Percentiles rank a stretch among this genome's conserved stretches.
Conservation (phyloP, 1,140 invertebrate genomes). For the Stegodyphus dumicola region DNA sequence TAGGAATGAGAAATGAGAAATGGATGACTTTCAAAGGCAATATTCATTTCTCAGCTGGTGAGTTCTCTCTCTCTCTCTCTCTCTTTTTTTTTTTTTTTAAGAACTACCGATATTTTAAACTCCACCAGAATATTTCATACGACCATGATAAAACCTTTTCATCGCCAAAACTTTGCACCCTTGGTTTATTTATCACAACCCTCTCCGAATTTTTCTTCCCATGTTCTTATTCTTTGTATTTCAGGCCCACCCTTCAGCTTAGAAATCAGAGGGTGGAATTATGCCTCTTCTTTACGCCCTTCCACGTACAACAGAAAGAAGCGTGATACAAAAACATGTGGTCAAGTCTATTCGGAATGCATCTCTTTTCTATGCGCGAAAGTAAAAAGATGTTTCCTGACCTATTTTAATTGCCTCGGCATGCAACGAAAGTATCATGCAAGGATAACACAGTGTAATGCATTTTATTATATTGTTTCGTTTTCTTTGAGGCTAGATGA, state of each 20-base stretch:
- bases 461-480: too few relatives aligned
- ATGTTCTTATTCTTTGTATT: conserved; percentile 5
- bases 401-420: neutral
- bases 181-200: conserved; percentile 24
- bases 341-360: conserved; percentile 18
- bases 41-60: too few relatives aligned
- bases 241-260: conserved; percentile 32
- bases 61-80: too few relatives aligned
- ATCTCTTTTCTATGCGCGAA: conserved; percentile 1
- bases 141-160: conserved; percentile 9
- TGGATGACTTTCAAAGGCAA: too few relatives aligned
- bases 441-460: too few relatives aligned
- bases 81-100: too few relatives aligned
- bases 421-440: too few relatives aligned
- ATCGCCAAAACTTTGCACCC: conserved; percentile 12
- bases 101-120: too few relatives aligned
- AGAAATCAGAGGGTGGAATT: conserved; percentile 33
- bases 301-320: conserved; percentile 14
- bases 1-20: too few relatives aligned
- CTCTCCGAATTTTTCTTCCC: conserved; percentile 17
- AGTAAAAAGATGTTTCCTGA: conserved; percentile 7
- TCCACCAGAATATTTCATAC: too few relatives aligned
- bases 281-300: conserved; percentile 32
- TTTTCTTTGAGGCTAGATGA: too few relatives aligned
- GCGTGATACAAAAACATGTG: conserved; percentile 23